Base-by-base conservation (phyloP, 2,888 invertebrate genomes). In the Sesia apiformis region DNA sequence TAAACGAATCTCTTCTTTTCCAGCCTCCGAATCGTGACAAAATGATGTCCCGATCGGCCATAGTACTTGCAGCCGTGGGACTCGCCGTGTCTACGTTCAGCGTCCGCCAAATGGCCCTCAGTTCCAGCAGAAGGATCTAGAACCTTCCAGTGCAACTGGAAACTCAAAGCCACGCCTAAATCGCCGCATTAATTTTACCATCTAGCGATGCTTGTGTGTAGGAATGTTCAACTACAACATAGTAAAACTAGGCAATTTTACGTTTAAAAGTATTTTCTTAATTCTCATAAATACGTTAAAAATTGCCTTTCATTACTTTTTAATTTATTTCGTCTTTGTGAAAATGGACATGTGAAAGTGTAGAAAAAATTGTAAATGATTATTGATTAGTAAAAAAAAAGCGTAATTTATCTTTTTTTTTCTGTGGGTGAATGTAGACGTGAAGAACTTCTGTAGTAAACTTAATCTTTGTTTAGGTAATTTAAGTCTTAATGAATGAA, bases 81-180 rank as follows among this genome's bases (percentile, higher is more conserved):
- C 85, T 92, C 38, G 91, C 91, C 38, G 74, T 92, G 1, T 92
- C 92, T 58, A 91, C 92, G 50, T 92, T 91, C 78, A 92, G 92
- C 79, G 86, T 92, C 53, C 92, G 92, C 66, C 92, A 92, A 66
- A 90, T 92, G 90, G 78, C 91, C 65, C 74, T 90, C 59, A 83
- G 74, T 67, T 90, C 90, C 61, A 72, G 82, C 61, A 78, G 85
- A 65, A 71, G 88, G 67, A 69, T 88, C 71, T 88, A 84, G 67
- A 63, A 52, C 23, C 7, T 7, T 52, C 52, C 38, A 40, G 52
- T 39, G 38, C 5, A 39, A n/a, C 40, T 38, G 52, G 38, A 52
- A 39, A 52, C 39, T 52, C 3, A 23, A 55, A 55, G 52, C 46
- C 52, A 38, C 51, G n/a, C 5, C 4, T 53, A 56, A 55, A 53